Evolutionary conservation across 1,140 invertebrate species (phyloP), one percentile per base, ranked within the genome.

Genomic region (Pogonomyrmex californicus): DNA sequence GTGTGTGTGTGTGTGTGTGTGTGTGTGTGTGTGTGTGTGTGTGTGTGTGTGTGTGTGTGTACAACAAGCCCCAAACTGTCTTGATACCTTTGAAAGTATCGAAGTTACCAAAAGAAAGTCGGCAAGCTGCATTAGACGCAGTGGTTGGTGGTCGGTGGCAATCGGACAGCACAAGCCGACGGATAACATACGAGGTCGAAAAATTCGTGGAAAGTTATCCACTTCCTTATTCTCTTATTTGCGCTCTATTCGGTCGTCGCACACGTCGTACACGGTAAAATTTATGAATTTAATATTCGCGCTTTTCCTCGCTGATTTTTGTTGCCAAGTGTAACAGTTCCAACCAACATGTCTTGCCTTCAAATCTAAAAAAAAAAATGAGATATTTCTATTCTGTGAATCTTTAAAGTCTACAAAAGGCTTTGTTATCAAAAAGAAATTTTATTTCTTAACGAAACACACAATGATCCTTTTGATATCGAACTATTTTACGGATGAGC

Each of bases 201-300:
- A 91, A 90, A 82, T 85, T 87, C 36, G 58, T 49, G 58, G 71
- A 86, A 86, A 44, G 86, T 75, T 85, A 79, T 81, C 66, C 60
- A 41, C 68, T 86, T 79, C 44, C 82, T 89, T 86, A 91, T 71
- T 85, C 88, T 90, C 78, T 88, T 90, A 88, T 90, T 90, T 88
- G 77, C 66, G 58, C 51, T 77, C 58, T 51, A 88, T 88, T 75
- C 75, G 63, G 54, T 65, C 81, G 65, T 63, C 56, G 82, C 58
- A 23, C 49, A 54, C 71, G 82, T 75, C 82, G n/a, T 41, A 68
- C 41, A 47, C 14, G 47, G 44, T 81, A 65, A 86, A 85, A 76
- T 85, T 85, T 86, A 86, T 86, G 66, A 87, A 58, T 87, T 87
- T 66, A 87, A 87, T 86, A 87, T 62, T 44, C 54, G 58, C 36